Conservation (phyloP, 2,888 invertebrate genomes). For the Acleris emargana region DNA sequence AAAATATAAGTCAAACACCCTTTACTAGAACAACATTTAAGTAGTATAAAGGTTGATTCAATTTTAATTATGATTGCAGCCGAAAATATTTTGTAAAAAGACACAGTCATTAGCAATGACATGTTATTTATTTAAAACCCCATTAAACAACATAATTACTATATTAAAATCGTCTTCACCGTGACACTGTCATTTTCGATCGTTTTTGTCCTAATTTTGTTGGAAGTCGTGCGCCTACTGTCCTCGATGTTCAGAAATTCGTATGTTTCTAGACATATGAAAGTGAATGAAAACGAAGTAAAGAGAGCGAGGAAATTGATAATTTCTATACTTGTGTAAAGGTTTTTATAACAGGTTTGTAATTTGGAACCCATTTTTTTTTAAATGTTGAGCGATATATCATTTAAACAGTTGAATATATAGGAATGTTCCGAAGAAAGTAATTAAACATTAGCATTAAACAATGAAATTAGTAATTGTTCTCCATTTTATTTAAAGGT, state of each 20-base stretch:
- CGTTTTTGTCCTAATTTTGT: constrained; percentile 50
- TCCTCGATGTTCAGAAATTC: constrained; percentile 44
- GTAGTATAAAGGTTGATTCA: too few relatives aligned
- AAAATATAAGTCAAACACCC: too few relatives aligned
- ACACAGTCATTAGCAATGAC: neutral
- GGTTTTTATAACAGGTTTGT: neutral
- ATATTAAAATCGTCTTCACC: constrained; percentile 15
- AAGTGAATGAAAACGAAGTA: constrained; percentile 36
- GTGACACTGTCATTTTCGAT: constrained; percentile 38
- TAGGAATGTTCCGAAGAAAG: too few relatives aligned
- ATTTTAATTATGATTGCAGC: neutral
- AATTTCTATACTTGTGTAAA: neutral
- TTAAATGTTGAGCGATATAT: too few relatives aligned
- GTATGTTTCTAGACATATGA: constrained; percentile 37
- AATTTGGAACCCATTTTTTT: too few relatives aligned
- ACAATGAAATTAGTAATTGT: too few relatives aligned
- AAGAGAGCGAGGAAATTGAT: constrained; percentile 34
- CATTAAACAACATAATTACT: constrained; percentile 15
- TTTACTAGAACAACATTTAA: too few relatives aligned
- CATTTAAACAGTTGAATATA: too few relatives aligned
- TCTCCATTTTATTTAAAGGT: too few relatives aligned
- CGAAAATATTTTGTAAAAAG: neutral
- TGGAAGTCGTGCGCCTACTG: constrained; percentile 57
- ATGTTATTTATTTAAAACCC: neutral
- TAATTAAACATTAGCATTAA: too few relatives aligned